Evolutionary conservation across 2,888 invertebrate genomes (phyloP).

Genomic region (Hermaeophaga mercurialis): DNA sequence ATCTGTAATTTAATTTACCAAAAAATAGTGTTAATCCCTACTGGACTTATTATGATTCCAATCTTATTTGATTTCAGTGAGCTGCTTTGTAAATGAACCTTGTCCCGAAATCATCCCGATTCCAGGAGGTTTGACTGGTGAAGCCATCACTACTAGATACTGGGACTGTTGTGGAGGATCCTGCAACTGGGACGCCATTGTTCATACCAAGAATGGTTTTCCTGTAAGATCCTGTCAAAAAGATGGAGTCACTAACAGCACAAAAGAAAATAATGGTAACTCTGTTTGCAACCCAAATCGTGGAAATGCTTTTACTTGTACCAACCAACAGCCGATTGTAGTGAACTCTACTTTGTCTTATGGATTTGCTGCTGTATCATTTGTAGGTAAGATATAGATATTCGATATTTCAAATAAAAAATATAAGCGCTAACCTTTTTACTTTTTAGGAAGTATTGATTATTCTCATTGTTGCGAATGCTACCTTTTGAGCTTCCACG

Average conservation of each 20-base stretch:
- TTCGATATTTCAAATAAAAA: too few species aligned
- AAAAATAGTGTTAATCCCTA: too few species aligned
- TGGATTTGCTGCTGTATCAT: slow-evolving; percentile 35
- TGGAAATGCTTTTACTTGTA: slow-evolving; percentile 30
- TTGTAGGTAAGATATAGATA: too few species aligned
- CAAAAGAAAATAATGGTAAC: slow-evolving; percentile 16
- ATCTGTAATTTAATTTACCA: too few species aligned
- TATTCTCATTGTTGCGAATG: slow-evolving; percentile 35
- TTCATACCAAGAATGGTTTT: slow-evolving; percentile 11
- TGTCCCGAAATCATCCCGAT: slow-evolving; percentile 21
- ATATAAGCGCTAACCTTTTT: too few species aligned
- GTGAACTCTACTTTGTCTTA: slow-evolving; percentile 27
- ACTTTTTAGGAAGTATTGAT: slow-evolving; percentile 27
- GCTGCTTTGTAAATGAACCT: background rate
- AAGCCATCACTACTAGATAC: slow-evolving; percentile 28
- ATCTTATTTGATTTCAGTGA: too few species aligned
- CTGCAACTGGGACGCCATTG: slow-evolving; percentile 29
- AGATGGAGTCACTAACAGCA: slow-evolving; percentile 22
- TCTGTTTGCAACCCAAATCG: slow-evolving; percentile 26
- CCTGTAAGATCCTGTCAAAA: slow-evolving; percentile 26
- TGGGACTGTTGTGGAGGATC: slow-evolving; percentile 34
- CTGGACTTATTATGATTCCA: too few species aligned
- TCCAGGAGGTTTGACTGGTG: slow-evolving; percentile 24
- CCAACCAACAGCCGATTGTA: slow-evolving; percentile 23
- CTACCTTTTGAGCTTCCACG: slow-evolving; percentile 34